Conservation (phyloP, 2,888 invertebrate genomes). For the Napeogenes inachia region DNA sequence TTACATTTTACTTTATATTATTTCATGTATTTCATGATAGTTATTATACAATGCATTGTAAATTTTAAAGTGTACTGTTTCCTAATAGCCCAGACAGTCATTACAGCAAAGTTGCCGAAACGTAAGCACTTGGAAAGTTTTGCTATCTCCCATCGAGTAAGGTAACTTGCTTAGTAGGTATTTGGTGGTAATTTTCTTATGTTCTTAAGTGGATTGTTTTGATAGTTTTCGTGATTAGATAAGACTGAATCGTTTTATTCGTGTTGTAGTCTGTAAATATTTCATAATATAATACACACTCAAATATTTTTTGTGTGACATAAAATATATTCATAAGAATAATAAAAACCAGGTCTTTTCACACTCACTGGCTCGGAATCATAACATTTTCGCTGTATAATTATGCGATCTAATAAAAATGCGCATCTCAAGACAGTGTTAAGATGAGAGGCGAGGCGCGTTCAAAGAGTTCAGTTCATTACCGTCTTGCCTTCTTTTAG, state of each 20-base stretch:
- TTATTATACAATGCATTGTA: background rate
- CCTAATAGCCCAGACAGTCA: constrained; percentile 25
- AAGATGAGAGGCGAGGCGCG: constrained; percentile 37
- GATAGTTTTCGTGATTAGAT: background rate
- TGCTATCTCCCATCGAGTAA: constrained; percentile 34
- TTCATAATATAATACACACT: too few species aligned
- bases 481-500: constrained; percentile 58
- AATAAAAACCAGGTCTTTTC: constrained; percentile 20
- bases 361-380: constrained; percentile 26
- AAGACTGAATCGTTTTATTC: background rate
- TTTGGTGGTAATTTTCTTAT: constrained; percentile 1
- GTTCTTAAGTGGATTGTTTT: background rate
- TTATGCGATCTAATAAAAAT: constrained; percentile 39
- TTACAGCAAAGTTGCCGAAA: constrained; percentile 22
- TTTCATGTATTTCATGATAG: too few species aligned
- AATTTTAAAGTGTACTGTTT: constrained; percentile 21
- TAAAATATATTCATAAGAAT: background rate
- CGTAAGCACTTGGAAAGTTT: constrained; percentile 21
- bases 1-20: too few species aligned
- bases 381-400: constrained; percentile 29
- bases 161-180: constrained; percentile 25
- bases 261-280: background rate
- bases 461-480: constrained; percentile 70
- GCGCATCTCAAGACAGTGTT: constrained; percentile 41
- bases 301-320: background rate